Conservation (phyloP, 2,888 invertebrate species). For the Tiphia femorata region DNA sequence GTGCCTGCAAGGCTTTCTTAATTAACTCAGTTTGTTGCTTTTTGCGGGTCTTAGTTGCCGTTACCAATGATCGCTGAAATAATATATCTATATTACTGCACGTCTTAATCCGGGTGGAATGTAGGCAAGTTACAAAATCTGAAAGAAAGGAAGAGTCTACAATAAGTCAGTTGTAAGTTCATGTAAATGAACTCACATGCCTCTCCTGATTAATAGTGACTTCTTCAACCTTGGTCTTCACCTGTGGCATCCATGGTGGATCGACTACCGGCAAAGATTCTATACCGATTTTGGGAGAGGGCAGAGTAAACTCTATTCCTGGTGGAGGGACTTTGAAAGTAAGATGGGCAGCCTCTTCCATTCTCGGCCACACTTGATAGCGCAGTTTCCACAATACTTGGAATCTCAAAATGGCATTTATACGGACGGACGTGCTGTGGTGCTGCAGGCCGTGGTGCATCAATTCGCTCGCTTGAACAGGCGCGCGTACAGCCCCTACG, state of each 20-base stretch:
- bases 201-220: constrained; percentile 98
- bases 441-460: constrained; percentile 92
- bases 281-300: constrained; percentile 98
- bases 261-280: constrained; percentile 95
- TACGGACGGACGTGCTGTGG: constrained; percentile 83
- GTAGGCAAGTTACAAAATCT: too few relatives aligned
- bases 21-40: constrained; percentile 99
- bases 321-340: constrained; percentile 99
- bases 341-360: constrained; percentile 97
- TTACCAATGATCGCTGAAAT: constrained; percentile 89
- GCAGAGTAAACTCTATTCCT: constrained; percentile 98
- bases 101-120: too few relatives aligned
- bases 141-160: too few relatives aligned
- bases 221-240: constrained; percentile 98
- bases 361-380: constrained; percentile 98
- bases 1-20: constrained; percentile 92
- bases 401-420: constrained; percentile 88
- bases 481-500: constrained; percentile 91
- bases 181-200: constrained; percentile 79
- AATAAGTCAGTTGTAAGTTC: background rate
- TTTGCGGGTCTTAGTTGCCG: constrained; percentile 97
- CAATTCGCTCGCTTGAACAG: constrained; percentile 88
- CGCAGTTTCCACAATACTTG: constrained; percentile 97
- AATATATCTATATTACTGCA: constrained; percentile 14
- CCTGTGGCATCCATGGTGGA: constrained; percentile 98